Percentiles rank a stretch among this genome's conserved stretches.
Evolutionary conservation across 2,113 vertebrate genomes (phyloP).

Genomic region (Rhinoderma darwinii): DNA sequence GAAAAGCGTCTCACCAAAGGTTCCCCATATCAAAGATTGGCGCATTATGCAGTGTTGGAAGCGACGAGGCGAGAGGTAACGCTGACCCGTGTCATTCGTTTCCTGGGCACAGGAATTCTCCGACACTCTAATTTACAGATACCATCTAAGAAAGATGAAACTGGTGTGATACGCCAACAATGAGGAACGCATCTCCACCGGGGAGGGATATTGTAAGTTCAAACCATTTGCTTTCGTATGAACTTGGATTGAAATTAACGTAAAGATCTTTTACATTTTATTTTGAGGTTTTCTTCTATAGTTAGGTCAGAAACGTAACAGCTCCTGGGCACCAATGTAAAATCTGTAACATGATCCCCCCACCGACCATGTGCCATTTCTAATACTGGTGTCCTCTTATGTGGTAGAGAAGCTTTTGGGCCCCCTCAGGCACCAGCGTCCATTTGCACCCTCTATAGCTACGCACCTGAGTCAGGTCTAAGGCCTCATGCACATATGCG

Average conservation of each 20-base stretch:
- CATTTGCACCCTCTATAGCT: not conserved
- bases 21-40: not conserved
- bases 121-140: slow-evolving; percentile 21
- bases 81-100: slow-evolving; percentile 11
- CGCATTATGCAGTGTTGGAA: slow-evolving; percentile 40
- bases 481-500: not conserved
- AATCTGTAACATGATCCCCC: too few relatives aligned
- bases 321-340: too few relatives aligned
- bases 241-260: not conserved
- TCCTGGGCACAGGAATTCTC: slow-evolving; percentile 3
- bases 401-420: too few relatives aligned
- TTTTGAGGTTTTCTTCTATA: too few relatives aligned
- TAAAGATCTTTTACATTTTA: too few relatives aligned
- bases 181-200: not conserved
- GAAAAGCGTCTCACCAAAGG: slow-evolving; percentile 1
- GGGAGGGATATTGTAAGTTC: not conserved
- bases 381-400: too few relatives aligned
- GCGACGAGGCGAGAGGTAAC: not conserved
- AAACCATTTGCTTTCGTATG: not conserved
- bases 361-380: not conserved
- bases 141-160: not conserved
- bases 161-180: not conserved
- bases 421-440: not conserved
- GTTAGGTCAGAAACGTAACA: too few relatives aligned
- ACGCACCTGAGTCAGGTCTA: not conserved